These are phyloP conservation scores for Neofelis nebulosa DNA, from an alignment of 2,113 vertebrate species.

Conservation along the genomic window DNA sequence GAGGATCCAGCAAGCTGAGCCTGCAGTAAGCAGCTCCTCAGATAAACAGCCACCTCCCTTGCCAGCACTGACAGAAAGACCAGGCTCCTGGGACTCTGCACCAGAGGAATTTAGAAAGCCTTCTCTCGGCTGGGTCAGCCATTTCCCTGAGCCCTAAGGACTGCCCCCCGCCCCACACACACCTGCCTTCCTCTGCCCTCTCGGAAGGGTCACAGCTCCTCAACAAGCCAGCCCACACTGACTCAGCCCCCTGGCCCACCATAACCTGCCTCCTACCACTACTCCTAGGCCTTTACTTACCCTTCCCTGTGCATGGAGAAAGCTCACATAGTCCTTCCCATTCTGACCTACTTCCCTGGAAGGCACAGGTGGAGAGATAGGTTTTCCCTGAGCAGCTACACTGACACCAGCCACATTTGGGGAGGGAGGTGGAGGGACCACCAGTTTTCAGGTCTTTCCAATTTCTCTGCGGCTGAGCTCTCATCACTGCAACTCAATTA, in stretches of 20 bases:
- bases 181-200: not conserved
- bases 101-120: slow-evolving; percentile 17
- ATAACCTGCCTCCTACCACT: not conserved
- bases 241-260: not conserved
- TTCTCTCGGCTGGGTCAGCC: not conserved
- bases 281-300: no score
- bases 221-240: not conserved
- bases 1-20: not conserved
- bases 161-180: fast-evolving
- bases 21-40: not conserved
- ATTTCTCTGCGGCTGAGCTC: not conserved
- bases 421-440: not conserved
- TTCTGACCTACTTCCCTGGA: not conserved
- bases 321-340: not conserved
- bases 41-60: not conserved
- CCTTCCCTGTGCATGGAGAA: not conserved
- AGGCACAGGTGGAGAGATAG: not conserved
- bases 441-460: not conserved
- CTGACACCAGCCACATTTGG: not conserved
- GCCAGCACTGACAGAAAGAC: slow-evolving; percentile 20
- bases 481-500: not conserved
- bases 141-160: not conserved
- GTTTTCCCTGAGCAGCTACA: not conserved
- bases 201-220: not conserved
- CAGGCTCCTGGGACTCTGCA: not conserved